These are phyloP conservation scores for Fringilla coelebs DNA, from an alignment of 2,797 vertebrate genomes.

Conservation along the genomic window DNA sequence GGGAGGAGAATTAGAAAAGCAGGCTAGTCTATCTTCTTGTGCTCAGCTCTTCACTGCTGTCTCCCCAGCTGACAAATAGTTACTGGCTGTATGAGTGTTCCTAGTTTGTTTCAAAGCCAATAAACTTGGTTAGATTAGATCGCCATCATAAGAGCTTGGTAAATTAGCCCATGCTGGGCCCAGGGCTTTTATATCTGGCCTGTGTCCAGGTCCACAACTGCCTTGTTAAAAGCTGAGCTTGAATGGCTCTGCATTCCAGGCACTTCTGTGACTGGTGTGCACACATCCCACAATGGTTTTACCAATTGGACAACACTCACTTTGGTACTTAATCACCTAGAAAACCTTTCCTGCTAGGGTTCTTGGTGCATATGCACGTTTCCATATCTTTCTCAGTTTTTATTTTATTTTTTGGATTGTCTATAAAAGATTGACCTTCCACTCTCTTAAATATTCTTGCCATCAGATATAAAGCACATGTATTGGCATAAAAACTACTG, in stretches of 20 bases:
- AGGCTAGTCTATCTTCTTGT: neutral
- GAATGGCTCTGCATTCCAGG: conserved; percentile 19
- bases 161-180: conserved; percentile 23
- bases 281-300: neutral
- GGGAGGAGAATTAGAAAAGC: neutral
- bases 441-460: neutral
- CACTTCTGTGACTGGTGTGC: neutral
- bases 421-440: conserved; percentile 38
- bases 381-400: neutral
- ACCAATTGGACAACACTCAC: neutral
- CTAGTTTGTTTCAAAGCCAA: neutral
- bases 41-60: neutral
- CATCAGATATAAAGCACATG: conserved; percentile 37
- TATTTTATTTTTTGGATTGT: conserved; percentile 15
- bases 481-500: conserved; percentile 15
- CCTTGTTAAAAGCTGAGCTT: conserved; percentile 35
- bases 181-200: conserved; percentile 1
- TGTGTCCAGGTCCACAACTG: conserved; percentile 18
- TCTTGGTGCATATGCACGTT: neutral
- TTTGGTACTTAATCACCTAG: conserved; percentile 31
- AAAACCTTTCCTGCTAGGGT: neutral
- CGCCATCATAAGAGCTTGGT: neutral
- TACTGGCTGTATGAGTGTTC: neutral
- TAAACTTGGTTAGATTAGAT: conserved; percentile 10
- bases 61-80: neutral